phyloP scores from a whole-genome alignment of 2,113 vertebrate species.

The Lanius collurio region DNA sequence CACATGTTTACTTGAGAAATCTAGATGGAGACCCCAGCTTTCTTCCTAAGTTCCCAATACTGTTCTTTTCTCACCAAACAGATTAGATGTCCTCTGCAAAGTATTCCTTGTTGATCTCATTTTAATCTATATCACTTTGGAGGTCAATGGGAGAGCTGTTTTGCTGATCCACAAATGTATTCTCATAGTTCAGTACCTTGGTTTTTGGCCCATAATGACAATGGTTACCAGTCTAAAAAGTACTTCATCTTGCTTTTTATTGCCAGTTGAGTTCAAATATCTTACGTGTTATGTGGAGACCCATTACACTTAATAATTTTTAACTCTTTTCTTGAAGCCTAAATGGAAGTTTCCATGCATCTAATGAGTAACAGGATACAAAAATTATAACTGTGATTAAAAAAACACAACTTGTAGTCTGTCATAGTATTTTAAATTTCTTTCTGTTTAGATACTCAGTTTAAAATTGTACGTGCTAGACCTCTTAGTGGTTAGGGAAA shows the following conservation, averaged over 20 bases:
- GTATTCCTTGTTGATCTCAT: background rate
- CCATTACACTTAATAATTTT: background rate
- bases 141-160: background rate
- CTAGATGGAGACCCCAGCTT: background rate
- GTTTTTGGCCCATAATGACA: background rate
- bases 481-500: conserved; percentile 58
- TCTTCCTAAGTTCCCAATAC: background rate
- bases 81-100: background rate
- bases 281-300: background rate
- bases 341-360: background rate
- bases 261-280: background rate
- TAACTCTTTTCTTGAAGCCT: background rate
- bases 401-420: background rate
- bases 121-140: background rate
- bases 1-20: background rate
- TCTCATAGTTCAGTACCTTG: background rate
- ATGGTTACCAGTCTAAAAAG: background rate
- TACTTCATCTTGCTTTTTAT: background rate
- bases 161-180: background rate
- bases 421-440: background rate
- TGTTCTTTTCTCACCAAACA: background rate
- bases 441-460: conserved; percentile 29
- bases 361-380: background rate
- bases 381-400: conserved; percentile 20
- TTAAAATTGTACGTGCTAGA: conserved; percentile 36